Evolutionary conservation across 2,888 invertebrate genomes (phyloP), one percentile per base, ranked within the genome.

Genomic region (Sinopyrophorus schimmeli): DNA sequence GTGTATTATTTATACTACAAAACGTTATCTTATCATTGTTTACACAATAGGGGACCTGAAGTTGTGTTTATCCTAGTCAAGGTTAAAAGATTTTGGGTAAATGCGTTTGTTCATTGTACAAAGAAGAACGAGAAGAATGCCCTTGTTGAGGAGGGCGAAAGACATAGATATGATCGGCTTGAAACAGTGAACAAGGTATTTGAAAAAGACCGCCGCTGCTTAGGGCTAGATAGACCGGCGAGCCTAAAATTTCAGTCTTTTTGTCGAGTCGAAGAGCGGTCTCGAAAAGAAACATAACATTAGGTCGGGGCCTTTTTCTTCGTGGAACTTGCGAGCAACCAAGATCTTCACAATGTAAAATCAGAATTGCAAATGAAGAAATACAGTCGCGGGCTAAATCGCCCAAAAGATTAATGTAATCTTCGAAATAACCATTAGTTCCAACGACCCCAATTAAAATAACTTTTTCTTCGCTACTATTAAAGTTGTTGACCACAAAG

Each of bases 331-430:
- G 9, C 40, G 37, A 27, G 40, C 40, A 26, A 34, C n/a, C n/a
- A 40, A 23, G 28, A 28, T 20, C 35, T 16, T 20, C 32, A 47
- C 53, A 51, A 52, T 47, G 48, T 44, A 51, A 41, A 54, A 58
- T 58, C 53, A 56, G 58, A 58, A 58, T 58, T 58, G 58, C 58
- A 54, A 58, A 58, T 58, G 48, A 39, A 37, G 46, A 48, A 47
- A 43, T 53, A 47, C 47, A 30, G 50, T 23, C 42, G 34, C 38
- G 20, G 43, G 40, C 47, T 20, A 44, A 40, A 52, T 26, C 35
- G 32, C 42, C 40, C 17, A 37, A 17, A 30, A 51, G 48, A 43
- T 42, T 52, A 48, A 56, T 54, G 46, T 46, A 51, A 51, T 56
- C 54, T 55, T 35, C 41, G 38, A 49, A 55, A 53, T 54, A 30